Conservation (phyloP, 2,888 invertebrate genomes). For the Melinaea marsaeus region DNA sequence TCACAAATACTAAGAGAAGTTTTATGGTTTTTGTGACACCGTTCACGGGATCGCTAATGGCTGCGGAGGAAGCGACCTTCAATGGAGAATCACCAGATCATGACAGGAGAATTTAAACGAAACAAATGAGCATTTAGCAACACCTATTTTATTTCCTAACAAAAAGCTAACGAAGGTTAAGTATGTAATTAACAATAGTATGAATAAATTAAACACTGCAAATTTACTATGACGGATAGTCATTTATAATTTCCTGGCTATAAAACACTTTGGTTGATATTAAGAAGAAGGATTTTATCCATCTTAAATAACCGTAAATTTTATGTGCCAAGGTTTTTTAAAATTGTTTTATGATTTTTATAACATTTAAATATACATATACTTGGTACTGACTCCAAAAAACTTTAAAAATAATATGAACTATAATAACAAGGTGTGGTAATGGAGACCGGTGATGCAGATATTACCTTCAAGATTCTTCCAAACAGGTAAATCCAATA, state of each 20-base stretch:
- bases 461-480: too few species aligned
- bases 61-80: constrained; percentile 24
- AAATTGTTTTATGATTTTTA: too few species aligned
- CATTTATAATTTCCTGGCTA: constrained; percentile 29
- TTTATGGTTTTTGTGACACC: constrained; percentile 16
- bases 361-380: too few species aligned
- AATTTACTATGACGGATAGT: constrained; percentile 39
- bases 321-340: too few species aligned
- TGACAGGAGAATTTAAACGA: constrained; percentile 29
- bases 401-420: too few species aligned
- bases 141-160: constrained; percentile 40
- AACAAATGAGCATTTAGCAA: constrained; percentile 51
- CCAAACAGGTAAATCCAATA: too few species aligned
- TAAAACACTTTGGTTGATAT: background rate
- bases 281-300: background rate
- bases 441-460: too few species aligned
- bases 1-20: background rate
- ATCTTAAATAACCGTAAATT: background rate
- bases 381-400: too few species aligned
- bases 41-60: constrained; percentile 20
- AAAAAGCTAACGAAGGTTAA: constrained; percentile 45
- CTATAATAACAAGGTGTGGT: too few species aligned
- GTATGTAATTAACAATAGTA: constrained; percentile 44
- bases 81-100: constrained; percentile 12
- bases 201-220: constrained; percentile 23